Evolutionary conservation across 2,113 vertebrate species (phyloP), one percentile per base, ranked within the genome.

Genomic region (Ranitomeya imitator): DNA sequence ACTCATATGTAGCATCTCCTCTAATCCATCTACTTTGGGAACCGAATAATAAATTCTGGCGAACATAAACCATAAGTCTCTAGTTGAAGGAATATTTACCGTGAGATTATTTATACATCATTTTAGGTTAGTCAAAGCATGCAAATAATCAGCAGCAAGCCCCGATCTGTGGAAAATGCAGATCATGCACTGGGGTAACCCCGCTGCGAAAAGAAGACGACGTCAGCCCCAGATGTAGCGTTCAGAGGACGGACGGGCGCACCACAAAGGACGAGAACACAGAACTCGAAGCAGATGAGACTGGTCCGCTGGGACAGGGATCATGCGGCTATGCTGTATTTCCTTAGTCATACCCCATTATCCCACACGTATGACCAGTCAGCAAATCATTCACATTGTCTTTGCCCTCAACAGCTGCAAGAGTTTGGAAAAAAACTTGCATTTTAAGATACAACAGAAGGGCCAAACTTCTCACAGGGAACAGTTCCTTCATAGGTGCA

Each of bases 301-400:
- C 8, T 11, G 19, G 15, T 67, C 59, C 19, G 2, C 74, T 52
- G 23, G 13, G n/a, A 45, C 21, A 7, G 12, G 23, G 60, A 65
- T 65, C 31, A 79, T 2, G 18, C 12, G 23, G 57, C 19, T 52
- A 6, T 78, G 6, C 45, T 55, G 85, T 54, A 45, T 54, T 55
- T 10, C 19, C 57, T 51, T 26, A 78, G 51, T 76, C 74, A 78
- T 67, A 16, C 45, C 12, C 23, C 12, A 67, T 21, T 37, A 63
- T 65, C 18, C 80, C 80, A n/a, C 80, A 83, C 63, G 60, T 63
- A 65, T 19, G 26, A 82, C 57, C 19, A 61, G 26, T 63, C 60
- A 21, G 23, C 23, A 37, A 2, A 23, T 69, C 67, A 23, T n/a
- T 23, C 37, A 7, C 23, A 61, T 51, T 45, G 60, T 63, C 7